Base-by-base conservation (phyloP, 2,888 invertebrate species). In the Petrophora chlorosata region DNA sequence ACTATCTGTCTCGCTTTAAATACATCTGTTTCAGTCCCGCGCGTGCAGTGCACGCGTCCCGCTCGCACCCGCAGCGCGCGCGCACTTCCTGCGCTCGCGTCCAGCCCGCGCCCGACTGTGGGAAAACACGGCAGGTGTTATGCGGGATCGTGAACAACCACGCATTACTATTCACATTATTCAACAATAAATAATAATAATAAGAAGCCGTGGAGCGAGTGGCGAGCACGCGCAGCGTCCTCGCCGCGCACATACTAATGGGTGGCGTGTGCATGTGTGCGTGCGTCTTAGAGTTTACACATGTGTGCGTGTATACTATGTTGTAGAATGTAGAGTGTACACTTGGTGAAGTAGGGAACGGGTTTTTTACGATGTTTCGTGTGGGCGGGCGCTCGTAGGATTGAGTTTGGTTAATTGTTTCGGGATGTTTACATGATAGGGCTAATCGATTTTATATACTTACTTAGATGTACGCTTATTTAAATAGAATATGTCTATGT, bases 61-160 rank as follows among this genome's bases (percentile, higher is more conserved):
- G 65, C 79, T 82, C 79, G 73, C 81, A 74, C 84, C 68, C 85
- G 73, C 79, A 3, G 69, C 79, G 72, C 81, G 66, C 84, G 73
- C 76, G 64, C 79, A 75, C 85, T 84, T 85, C 85, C 83, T 86
- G 85, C 84, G 82, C 85, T 81, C 81, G 84, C 79, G 79, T 76
- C 64, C 66, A 71, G 73, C 71, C 71, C 70, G 69, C 74, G 79
- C 80, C 70, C 78, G 87, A 91, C 83, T 91, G 91, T 91, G 91
- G 91, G 91, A 91, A 91, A 90, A 89, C 80, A 85, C 86, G 91
- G 91, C 91, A 92, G 92, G 91, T 92, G 92, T 84, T 90, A 86
- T 86, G 91, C 89, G 88, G 84, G 88, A 90, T 91, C 90, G 91
- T 89, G 90, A 90, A 89, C 89, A 87, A 85, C 88, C 87, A 89